A percentile compares a stretch with the other conserved stretches of the same genome.
These are phyloP conservation scores for Pachyseris speciosa DNA, from an alignment of 64 coral and sea anemone species.

Conservation along the genomic window DNA sequence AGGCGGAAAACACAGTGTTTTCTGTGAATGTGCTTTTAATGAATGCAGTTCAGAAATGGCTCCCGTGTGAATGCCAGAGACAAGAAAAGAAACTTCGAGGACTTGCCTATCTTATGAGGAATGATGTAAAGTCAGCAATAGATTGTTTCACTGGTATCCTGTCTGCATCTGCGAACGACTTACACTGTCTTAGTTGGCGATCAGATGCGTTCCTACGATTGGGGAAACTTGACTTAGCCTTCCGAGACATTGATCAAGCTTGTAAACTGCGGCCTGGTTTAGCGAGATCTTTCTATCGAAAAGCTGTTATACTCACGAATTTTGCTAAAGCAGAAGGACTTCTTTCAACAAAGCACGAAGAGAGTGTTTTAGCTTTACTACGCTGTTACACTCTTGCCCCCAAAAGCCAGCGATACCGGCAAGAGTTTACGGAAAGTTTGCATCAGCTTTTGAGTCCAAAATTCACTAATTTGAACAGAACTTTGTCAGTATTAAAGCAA, in stretches of 20 bases:
- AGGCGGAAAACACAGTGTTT: background rate
- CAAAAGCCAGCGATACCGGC: constrained; percentile 20
- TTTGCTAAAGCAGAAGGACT: constrained; percentile 16
- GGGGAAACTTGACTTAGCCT: constrained; percentile 54
- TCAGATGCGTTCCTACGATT: constrained; percentile 39
- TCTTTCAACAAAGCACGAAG: background rate
- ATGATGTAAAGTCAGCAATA: constrained; percentile 33
- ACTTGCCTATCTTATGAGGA: constrained; percentile 29
- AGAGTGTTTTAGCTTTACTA: constrained; percentile 43
- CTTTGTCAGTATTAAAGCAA: constrained; percentile 1
- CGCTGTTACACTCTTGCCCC: constrained; percentile 45
- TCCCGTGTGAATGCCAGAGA: constrained; percentile 24
- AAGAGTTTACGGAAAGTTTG: constrained; percentile 51
- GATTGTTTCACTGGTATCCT: constrained; percentile 28
- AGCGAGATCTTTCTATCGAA: constrained; percentile 47
- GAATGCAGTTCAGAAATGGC: constrained; percentile 78
- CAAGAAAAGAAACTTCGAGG: constrained; percentile 28
- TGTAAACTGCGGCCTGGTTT: constrained; percentile 16
- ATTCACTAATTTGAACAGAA: constrained; percentile 58
- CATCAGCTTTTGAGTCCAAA: constrained; percentile 59
- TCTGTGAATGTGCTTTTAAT: constrained; percentile 73
- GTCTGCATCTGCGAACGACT: constrained; percentile 31
- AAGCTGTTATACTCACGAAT: constrained; percentile 50
- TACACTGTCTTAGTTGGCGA: constrained; percentile 71
- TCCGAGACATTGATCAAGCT: constrained; percentile 66